A percentile compares a stretch with the other conserved stretches of the same genome.
These are phyloP conservation scores for Mungos mungo DNA, from an alignment of 2,113 vertebrate genomes.

Conservation along the genomic window DNA sequence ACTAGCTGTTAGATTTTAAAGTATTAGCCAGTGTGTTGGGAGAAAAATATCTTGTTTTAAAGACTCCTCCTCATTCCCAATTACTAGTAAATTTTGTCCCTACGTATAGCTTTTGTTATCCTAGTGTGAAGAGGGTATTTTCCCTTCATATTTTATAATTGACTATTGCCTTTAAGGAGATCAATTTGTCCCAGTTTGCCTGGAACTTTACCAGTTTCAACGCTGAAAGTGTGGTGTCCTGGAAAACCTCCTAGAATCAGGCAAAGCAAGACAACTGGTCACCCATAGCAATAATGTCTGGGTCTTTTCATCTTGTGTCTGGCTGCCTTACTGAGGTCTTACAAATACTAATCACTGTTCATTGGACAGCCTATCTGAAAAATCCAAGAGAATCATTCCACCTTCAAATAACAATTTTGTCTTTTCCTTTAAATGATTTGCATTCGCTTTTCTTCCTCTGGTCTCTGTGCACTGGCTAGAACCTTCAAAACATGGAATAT, in stretches of 20 bases:
- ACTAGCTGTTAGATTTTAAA: neutral
- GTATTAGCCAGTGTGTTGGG: neutral
- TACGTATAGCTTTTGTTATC: neutral
- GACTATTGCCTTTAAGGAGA: neutral
- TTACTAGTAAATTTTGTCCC: neutral
- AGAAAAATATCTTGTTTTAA: neutral
- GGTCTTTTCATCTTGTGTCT: neutral
- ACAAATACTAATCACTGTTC: neutral
- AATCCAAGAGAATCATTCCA: neutral
- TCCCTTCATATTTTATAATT: neutral
- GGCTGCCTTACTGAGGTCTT: neutral
- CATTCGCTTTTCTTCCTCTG: neutral
- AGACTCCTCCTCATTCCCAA: neutral
- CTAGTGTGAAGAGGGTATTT: neutral
- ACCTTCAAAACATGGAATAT: neutral
- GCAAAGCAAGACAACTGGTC: neutral
- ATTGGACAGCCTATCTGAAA: neutral
- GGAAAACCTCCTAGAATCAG: neutral
- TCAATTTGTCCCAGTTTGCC: neutral
- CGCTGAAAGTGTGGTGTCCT: neutral
- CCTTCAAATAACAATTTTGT: neutral
- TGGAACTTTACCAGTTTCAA: neutral
- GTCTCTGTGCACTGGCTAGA: neutral
- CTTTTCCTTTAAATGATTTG: neutral
- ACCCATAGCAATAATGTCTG: neutral